Evolutionary conservation across 1,140 invertebrate genomes (phyloP).

Genomic region (Microplitis demolitor): DNA sequence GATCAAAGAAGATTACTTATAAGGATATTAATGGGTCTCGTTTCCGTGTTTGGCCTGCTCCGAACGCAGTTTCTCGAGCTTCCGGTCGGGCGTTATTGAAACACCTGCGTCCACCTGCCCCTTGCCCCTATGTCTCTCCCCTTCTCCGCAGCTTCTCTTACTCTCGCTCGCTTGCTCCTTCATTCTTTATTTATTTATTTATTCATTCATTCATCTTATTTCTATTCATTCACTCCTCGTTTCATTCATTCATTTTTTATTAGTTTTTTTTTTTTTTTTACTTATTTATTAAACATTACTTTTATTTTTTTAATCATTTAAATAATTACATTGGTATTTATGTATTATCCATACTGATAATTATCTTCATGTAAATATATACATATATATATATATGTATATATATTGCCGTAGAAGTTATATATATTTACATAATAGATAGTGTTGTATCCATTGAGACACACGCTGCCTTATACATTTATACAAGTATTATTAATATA

Average conservation of each 20-base stretch:
- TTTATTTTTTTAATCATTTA: not conserved
- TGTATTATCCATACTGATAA: too few relatives aligned
- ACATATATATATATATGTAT: too few relatives aligned
- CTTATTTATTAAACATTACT: not conserved
- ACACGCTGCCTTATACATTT: too few relatives aligned
- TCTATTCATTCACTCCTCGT: not conserved
- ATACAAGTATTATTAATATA: too few relatives aligned
- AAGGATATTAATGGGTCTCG: slow-evolving; percentile 26
- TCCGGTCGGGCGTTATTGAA: slow-evolving; percentile 52
- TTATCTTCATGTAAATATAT: too few relatives aligned
- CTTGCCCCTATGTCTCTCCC: slow-evolving; percentile 21
- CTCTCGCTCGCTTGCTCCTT: not conserved
- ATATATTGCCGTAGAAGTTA: too few relatives aligned
- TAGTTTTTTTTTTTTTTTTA: not conserved
- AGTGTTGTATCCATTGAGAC: too few relatives aligned
- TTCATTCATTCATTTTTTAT: not conserved
- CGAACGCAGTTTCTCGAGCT: slow-evolving; percentile 43
- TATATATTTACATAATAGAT: too few relatives aligned
- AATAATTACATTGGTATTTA: too few relatives aligned
- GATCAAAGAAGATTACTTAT: slow-evolving; percentile 7
- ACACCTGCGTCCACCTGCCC: slow-evolving; percentile 54
- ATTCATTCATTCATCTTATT: slow-evolving; percentile 4
- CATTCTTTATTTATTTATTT: not conserved
- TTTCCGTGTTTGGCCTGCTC: slow-evolving; percentile 35
- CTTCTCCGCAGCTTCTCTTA: slow-evolving; percentile 19